Conservation (phyloP, 2,888 invertebrate species). For the Tenthredo livida region DNA sequence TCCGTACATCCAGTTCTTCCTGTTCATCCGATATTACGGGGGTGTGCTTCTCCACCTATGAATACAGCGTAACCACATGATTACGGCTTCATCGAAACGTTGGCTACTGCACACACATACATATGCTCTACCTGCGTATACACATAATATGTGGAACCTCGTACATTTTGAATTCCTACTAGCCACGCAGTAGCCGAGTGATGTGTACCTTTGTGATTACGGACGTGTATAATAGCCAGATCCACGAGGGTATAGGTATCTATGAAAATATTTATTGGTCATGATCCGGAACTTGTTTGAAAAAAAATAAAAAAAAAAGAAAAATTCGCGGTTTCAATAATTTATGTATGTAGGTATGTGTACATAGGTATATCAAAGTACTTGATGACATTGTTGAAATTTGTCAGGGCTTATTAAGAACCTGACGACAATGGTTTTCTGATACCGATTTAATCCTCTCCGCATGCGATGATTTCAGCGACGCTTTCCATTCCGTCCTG, state of each 20-base stretch:
- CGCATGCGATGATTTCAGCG: no score
- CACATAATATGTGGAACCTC: neutral
- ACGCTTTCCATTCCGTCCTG: neutral
- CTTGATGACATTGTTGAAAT: neutral
- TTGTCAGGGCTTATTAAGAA: neutral
- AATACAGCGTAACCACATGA: conserved; percentile 32
- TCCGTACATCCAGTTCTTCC: neutral
- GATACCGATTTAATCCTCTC: no score
- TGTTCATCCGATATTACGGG: neutral
- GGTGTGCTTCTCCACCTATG: neutral
- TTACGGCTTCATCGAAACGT: conserved; percentile 30
- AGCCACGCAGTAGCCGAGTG: neutral
- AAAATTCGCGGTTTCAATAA: no score
- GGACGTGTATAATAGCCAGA: neutral
- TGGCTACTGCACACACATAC: neutral
- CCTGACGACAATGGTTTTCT: no score
- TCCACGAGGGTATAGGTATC: neutral
- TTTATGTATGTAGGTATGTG: no score
- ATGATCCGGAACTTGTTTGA: conserved; percentile 38
- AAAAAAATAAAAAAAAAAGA: no score
- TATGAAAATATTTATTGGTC: conserved; percentile 41
- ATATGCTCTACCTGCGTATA: neutral
- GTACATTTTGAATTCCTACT: neutral
- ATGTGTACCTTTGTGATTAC: conserved; percentile 45
- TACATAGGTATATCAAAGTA: no score